These are phyloP conservation scores for Cyclopterus lumpus DNA, from an alignment of 2,797 vertebrate genomes.

Conservation along the genomic window DNA sequence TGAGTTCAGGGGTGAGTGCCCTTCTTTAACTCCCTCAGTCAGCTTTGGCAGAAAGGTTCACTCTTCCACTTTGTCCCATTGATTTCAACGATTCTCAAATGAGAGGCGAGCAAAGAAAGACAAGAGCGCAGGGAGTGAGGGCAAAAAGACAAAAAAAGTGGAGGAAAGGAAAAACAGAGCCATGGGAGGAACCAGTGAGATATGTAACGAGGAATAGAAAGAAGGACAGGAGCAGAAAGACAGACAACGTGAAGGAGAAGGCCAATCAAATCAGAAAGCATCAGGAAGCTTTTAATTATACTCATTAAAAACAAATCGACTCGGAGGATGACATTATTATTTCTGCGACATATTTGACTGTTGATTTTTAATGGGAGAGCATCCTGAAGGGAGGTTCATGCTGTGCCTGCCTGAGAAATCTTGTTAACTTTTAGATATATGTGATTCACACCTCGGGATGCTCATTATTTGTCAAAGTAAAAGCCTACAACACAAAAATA, in stretches of 20 bases:
- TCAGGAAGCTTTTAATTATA: slow-evolving; percentile 17
- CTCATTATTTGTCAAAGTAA: slow-evolving; percentile 40
- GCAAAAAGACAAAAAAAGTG: not conserved
- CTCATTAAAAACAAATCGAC: slow-evolving; percentile 35
- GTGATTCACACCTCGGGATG: slow-evolving; percentile 7
- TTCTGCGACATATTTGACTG: slow-evolving; percentile 11
- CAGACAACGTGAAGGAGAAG: slow-evolving; percentile 35
- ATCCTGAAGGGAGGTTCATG: slow-evolving; percentile 21
- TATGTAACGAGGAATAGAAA: not conserved
- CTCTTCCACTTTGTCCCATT: slow-evolving; percentile 68
- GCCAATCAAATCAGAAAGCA: slow-evolving; percentile 27
- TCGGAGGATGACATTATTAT: slow-evolving; percentile 15
- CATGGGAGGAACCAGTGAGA: slow-evolving; percentile 17
- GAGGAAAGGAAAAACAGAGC: not conserved
- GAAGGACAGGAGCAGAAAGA: slow-evolving; percentile 18
- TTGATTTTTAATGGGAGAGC: slow-evolving; percentile 20
- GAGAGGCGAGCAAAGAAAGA: slow-evolving; percentile 43
- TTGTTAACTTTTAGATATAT: slow-evolving; percentile 31
- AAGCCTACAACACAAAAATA: slow-evolving; percentile 18
- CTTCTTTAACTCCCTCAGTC: slow-evolving; percentile 67
- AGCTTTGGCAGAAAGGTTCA: slow-evolving; percentile 68
- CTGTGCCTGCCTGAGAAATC: slow-evolving; percentile 19
- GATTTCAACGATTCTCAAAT: slow-evolving; percentile 67
- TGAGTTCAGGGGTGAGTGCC: slow-evolving; percentile 74
- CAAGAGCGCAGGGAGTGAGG: slow-evolving; percentile 1